Conservation (phyloP, 2,888 invertebrate species). For the Dryocosmus kuriphilus region DNA sequence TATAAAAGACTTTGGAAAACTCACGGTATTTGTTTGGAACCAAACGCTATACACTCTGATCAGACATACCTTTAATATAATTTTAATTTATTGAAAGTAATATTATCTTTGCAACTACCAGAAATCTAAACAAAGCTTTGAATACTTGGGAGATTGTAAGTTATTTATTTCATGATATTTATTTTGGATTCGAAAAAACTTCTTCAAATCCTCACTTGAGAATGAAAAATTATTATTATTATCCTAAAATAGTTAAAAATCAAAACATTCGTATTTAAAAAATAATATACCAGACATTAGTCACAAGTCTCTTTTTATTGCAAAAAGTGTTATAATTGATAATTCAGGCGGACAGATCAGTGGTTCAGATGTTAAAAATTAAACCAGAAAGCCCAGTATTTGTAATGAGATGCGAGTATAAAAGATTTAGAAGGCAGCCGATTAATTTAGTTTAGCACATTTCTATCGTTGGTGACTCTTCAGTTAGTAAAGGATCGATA, state of each 20-base stretch:
- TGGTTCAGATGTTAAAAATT: not conserved
- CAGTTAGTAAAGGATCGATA: slow-evolving; percentile 20
- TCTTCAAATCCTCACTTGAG: too few species aligned
- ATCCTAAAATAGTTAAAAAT: not conserved
- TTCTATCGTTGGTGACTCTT: slow-evolving; percentile 9
- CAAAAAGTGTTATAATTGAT: slow-evolving; percentile 11
- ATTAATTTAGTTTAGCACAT: slow-evolving; percentile 3
- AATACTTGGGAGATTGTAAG: too few species aligned
- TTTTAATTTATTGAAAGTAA: too few species aligned
- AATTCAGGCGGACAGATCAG: slow-evolving; percentile 1
- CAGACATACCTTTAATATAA: too few species aligned
- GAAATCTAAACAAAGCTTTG: too few species aligned
- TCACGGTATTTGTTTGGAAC: too few species aligned
- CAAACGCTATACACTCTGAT: too few species aligned
- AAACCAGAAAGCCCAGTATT: not conserved
- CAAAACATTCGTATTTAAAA: not conserved
- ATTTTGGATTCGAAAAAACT: too few species aligned
- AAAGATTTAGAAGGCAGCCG: slow-evolving; percentile 4
- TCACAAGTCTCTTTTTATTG: slow-evolving; percentile 37
- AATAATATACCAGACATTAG: not conserved
- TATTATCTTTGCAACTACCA: too few species aligned
- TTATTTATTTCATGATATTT: too few species aligned
- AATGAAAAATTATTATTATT: too few species aligned
- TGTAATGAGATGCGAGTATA: not conserved
- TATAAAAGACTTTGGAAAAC: too few species aligned